A percentile compares a stretch with the other conserved stretches of the same genome.
Conservation (phyloP, 2,888 invertebrate genomes). For the Leptopilina syphax region DNA sequence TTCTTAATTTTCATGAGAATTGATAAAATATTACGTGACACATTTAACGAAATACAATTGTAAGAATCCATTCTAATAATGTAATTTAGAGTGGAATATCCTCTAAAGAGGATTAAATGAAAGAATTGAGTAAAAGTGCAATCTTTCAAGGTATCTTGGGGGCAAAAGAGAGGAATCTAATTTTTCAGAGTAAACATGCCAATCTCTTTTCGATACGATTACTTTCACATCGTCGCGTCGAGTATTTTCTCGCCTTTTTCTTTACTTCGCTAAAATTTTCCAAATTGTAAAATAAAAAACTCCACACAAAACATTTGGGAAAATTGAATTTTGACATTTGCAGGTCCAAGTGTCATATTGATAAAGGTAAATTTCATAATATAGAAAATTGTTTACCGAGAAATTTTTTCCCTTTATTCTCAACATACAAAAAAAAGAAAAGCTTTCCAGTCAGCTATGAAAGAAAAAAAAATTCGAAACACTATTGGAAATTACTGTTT, state of each 20-base stretch:
- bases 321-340: not conserved
- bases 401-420: not conserved
- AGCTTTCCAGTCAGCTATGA: too few relatives aligned
- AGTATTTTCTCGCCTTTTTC: not conserved
- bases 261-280: not conserved
- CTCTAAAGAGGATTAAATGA: conserved; percentile 12
- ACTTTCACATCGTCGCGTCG: not conserved
- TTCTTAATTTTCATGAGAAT: too few relatives aligned
- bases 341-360: not conserved
- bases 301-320: not conserved
- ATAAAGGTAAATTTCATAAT: too few relatives aligned
- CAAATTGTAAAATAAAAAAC: not conserved
- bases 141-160: conserved; percentile 27
- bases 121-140: conserved; percentile 21
- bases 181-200: conserved; percentile 37
- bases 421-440: too few relatives aligned
- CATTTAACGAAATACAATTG: not conserved
- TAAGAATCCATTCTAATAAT: not conserved
- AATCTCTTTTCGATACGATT: conserved; percentile 29
- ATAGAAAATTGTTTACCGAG: too few relatives aligned
- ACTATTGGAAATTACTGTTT: not conserved
- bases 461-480: too few relatives aligned
- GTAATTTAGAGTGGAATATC: not conserved
- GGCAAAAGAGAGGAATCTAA: conserved; percentile 19
- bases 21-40: too few relatives aligned